These are phyloP conservation scores for Ammodytes dubius DNA, from an alignment of 2,113 vertebrate genomes.

Conservation along the genomic window DNA sequence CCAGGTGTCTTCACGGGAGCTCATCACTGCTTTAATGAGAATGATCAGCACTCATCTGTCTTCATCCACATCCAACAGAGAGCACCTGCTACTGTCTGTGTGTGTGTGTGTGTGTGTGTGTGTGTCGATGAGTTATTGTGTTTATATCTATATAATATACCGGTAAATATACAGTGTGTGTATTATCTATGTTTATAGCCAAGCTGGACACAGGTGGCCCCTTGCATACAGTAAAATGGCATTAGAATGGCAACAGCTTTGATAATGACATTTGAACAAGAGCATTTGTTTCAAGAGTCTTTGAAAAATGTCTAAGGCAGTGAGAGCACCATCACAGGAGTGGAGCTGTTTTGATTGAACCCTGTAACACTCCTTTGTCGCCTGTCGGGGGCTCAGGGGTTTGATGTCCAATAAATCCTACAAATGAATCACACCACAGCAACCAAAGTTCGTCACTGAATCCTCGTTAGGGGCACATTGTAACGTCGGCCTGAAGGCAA, in stretches of 20 bases:
- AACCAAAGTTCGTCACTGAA: constrained; percentile 5
- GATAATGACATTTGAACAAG: neutral
- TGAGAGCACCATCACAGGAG: constrained; percentile 44
- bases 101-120: too few relatives aligned
- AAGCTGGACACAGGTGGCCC: neutral
- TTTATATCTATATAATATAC: constrained; percentile 44
- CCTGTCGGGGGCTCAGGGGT: constrained; percentile 17
- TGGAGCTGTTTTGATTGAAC: constrained; percentile 57
- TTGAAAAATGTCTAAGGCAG: constrained; percentile 27
- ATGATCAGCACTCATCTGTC: constrained; percentile 84
- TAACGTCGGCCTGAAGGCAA: too few relatives aligned
- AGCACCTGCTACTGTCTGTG: constrained; percentile 81
- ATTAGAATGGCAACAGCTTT: neutral
- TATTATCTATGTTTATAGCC: neutral
- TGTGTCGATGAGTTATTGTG: too few relatives aligned
- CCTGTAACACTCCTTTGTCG: constrained; percentile 7
- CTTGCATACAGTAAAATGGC: neutral
- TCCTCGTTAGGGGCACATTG: too few relatives aligned
- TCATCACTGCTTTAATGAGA: constrained; percentile 86
- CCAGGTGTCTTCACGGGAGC: constrained; percentile 84
- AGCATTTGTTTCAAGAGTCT: constrained; percentile 26
- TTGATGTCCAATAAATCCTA: constrained; percentile 26
- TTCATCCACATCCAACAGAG: constrained; percentile 84
- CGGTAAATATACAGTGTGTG: constrained; percentile 6
- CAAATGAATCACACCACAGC: constrained; percentile 41